phyloP scores from a whole-genome alignment of 2,797 vertebrate genomes.

The Antennarius maculatus region DNA sequence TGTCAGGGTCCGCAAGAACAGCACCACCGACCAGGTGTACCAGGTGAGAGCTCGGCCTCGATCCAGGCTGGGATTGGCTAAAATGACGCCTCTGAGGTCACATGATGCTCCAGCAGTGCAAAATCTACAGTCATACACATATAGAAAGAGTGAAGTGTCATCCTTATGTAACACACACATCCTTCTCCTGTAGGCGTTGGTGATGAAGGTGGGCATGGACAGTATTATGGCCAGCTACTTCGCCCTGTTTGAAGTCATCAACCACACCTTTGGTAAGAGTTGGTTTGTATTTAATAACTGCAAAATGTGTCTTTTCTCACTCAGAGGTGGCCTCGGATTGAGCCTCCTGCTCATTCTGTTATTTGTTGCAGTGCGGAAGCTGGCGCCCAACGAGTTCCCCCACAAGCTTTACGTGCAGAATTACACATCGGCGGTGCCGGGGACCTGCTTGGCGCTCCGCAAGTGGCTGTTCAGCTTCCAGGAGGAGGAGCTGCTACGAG shows the following conservation, averaged over 20 bases:
- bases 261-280: slow-evolving; percentile 94
- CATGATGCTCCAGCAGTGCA: background rate
- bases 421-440: slow-evolving; percentile 94
- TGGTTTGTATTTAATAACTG: background rate
- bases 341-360: slow-evolving; percentile 1
- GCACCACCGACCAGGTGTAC: slow-evolving; percentile 97
- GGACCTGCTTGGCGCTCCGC: slow-evolving; percentile 92
- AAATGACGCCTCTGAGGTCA: background rate
- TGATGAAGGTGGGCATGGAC: slow-evolving; percentile 95
- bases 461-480: slow-evolving; percentile 98
- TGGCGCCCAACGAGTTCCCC: slow-evolving; percentile 97
- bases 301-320: slow-evolving; percentile 1
- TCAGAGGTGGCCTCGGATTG: too few species aligned
- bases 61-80: background rate
- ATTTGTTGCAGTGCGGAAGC: slow-evolving; percentile 86
- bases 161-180: too few species aligned
- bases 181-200: slow-evolving; percentile 85
- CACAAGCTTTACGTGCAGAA: slow-evolving; percentile 99
- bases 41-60: slow-evolving; percentile 82
- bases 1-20: slow-evolving; percentile 94
- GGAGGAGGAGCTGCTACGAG: slow-evolving; percentile 92
- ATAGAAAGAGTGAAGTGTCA: too few species aligned
- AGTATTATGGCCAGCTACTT: slow-evolving; percentile 96
- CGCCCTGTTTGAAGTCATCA: slow-evolving; percentile 97
- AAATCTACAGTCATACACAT: background rate